Conservation (phyloP, 2,888 invertebrate genomes). For the Caenorhabditis imperialis region DNA sequence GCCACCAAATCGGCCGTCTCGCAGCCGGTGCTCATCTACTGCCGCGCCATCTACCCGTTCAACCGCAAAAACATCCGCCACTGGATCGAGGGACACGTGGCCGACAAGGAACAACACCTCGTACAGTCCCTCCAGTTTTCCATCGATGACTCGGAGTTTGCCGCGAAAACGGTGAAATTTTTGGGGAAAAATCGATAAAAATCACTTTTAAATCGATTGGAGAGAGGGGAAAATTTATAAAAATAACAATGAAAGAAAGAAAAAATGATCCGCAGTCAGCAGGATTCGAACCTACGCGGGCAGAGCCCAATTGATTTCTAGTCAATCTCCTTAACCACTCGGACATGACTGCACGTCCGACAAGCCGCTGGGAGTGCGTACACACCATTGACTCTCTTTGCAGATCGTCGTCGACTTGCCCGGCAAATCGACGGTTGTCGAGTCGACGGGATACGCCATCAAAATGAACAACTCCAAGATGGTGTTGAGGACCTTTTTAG, state of each 20-base stretch:
- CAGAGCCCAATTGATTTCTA: conserved; percentile 78
- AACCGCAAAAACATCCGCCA: conserved; percentile 52
- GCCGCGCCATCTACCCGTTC: conserved; percentile 52
- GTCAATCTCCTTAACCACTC: conserved; percentile 78
- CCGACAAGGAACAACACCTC: conserved; percentile 39
- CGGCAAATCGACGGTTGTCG: conserved; percentile 42
- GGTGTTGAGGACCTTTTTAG: conserved; percentile 35
- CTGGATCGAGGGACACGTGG: conserved; percentile 43
- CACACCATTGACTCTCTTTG: background rate
- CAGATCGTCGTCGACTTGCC: conserved; percentile 49
- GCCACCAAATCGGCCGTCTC: conserved; percentile 7
- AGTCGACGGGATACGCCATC: conserved; percentile 50
- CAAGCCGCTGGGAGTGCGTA: background rate
- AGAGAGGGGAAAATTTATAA: too few species aligned
- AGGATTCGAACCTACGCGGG: conserved; percentile 78
- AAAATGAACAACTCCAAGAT: conserved; percentile 44
- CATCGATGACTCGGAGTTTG: conserved; percentile 35
- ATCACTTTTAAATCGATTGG: too few species aligned
- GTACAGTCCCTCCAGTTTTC: conserved; percentile 32
- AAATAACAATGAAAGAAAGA: too few species aligned
- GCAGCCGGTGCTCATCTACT: conserved; percentile 39
- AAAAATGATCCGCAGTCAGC: conserved; percentile 66
- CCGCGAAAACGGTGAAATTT: conserved; percentile 21
- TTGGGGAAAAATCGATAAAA: too few species aligned
- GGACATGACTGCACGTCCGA: conserved; percentile 70